Evolutionary conservation across 2,888 invertebrate species (phyloP), one percentile per base, ranked within the genome.

Genomic region (Philopedon plagiatum): DNA sequence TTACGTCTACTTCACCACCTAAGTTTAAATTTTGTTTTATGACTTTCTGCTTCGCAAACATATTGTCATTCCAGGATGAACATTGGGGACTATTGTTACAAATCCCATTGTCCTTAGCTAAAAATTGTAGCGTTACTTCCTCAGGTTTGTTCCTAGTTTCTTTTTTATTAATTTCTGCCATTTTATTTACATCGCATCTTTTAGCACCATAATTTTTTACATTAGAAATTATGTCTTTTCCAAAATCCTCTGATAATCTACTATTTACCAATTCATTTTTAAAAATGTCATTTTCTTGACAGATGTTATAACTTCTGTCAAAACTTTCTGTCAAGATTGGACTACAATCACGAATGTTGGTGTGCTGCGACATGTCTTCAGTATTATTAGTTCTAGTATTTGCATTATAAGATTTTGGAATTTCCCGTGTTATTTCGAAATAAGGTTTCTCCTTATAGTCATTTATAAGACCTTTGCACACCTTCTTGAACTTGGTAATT

Each of bases 391-490:
- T 51, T 26, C 46, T 46, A 19, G 44, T 19, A 44, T 8, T 19
- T 9, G 13, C 49, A 2, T n/a, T 49, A 11, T 5, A n/a, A 8
- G 13, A 13, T 23, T n/a, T 26, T 49, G 11, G n/a, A 0, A 1
- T 49, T 21, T 21, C 15, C 11, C 9, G 8, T 21, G 8, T 8
- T 19, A 46, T 19, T 21, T 46, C 19, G 8, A 7, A 9, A 11
- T 9, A 5, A 21, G 21, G 19, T 26, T 60, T 41, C 5, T 37
- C 26, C 26, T 18, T 13, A 15, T 41, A 41, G 1, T 46, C 19
- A 21, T 49, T 46, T n/a, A 63, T 63, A 19, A 63, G 29, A 15
- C 51, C 23, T 39, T 49, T 51, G 39, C 54, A 54, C 5, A 63
- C 37, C 21, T 63, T 51, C 13, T 63, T 54, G 18, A 54, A 51